Evolutionary conservation across 1,140 invertebrate genomes (phyloP).

Genomic region (Andrena cerasifolii): DNA sequence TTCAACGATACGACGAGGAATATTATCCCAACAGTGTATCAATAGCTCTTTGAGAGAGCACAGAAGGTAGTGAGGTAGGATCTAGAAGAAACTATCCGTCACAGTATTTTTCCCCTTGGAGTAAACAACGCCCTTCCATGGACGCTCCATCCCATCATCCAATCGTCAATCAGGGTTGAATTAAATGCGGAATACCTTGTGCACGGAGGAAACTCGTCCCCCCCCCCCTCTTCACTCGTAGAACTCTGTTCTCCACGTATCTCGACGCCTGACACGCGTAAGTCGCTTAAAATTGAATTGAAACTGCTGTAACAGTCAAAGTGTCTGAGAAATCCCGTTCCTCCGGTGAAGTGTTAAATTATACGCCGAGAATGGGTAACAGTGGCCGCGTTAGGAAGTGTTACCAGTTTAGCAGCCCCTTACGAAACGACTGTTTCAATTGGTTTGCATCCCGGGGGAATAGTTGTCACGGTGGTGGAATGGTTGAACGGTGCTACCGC

Average conservation of each 20-base stretch:
- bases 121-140: too few relatives aligned
- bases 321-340: conserved; percentile 26
- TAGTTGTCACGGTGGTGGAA: conserved; percentile 63
- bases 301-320: neutral
- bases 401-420: conserved; percentile 45
- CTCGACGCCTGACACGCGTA: neutral
- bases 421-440: conserved; percentile 69
- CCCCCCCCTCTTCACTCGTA: neutral
- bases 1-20: too few relatives aligned
- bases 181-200: neutral
- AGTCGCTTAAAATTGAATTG: conserved; percentile 23
- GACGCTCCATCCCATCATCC: too few relatives aligned
- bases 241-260: neutral
- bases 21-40: too few relatives aligned
- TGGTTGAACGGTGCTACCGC: conserved; percentile 49
- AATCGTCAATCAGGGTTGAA: neutral
- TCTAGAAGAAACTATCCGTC: too few relatives aligned
- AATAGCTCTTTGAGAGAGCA: too few relatives aligned
- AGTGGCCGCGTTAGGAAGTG: conserved; percentile 27
- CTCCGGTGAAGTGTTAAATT: conserved; percentile 44
- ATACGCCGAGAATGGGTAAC: conserved; percentile 35
- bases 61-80: too few relatives aligned
- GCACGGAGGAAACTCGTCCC: neutral
- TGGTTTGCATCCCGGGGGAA: conserved; percentile 65
- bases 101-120: too few relatives aligned